These are phyloP conservation scores for Xenus cinereus DNA, from an alignment of 2,113 vertebrate genomes.

Conservation along the genomic window DNA sequence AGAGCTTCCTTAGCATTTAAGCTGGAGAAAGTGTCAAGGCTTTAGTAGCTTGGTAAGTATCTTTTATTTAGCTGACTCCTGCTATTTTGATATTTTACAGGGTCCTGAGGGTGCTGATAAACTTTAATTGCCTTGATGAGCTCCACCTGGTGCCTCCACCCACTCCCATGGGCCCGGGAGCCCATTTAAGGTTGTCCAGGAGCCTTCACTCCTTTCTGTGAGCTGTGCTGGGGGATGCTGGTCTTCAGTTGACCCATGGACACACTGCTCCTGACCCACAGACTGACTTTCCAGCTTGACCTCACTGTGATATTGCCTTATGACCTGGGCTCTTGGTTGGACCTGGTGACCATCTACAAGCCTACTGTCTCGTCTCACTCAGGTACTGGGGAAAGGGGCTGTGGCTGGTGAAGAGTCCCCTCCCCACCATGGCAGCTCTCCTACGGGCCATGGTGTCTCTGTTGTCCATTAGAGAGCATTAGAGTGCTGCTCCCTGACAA, in stretches of 20 bases:
- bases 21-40: not conserved
- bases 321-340: not conserved
- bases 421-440: not conserved
- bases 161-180: not conserved
- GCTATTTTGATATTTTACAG: not conserved
- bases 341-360: not conserved
- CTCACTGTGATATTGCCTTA: accelerated
- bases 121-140: not conserved
- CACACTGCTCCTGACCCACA: accelerated
- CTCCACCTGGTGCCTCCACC: not conserved
- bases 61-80: not conserved
- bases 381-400: not conserved
- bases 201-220: accelerated
- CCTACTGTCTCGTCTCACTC: not conserved
- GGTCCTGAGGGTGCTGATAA: not conserved
- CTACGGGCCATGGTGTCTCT: accelerated
- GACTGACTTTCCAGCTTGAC: not conserved
- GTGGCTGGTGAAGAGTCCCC: accelerated
- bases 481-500: not conserved
- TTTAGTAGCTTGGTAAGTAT: not conserved
- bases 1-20: not conserved
- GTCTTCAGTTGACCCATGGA: not conserved
- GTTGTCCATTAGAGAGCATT: not conserved
- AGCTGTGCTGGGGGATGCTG: not conserved
- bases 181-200: not conserved